Conservation (phyloP, 2,797 vertebrate genomes). For the Hydrolagus colliei region DNA sequence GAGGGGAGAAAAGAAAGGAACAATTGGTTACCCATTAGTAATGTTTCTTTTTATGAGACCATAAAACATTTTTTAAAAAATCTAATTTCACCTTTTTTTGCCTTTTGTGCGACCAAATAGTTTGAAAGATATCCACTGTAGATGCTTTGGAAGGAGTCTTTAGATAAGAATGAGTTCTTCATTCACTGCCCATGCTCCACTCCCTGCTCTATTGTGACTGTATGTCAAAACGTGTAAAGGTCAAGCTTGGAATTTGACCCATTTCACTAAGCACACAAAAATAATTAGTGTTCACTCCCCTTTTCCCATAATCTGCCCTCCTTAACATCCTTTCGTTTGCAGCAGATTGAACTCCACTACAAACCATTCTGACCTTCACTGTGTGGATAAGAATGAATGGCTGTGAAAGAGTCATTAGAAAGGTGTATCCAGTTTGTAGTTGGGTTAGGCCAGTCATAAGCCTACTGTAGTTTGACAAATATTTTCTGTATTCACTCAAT, state of each 20-base stretch:
- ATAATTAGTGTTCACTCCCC: constrained; percentile 12
- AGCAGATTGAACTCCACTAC: constrained; percentile 10
- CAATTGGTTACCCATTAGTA: too few relatives aligned
- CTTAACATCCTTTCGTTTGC: constrained; percentile 2
- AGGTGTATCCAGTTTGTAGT: background rate
- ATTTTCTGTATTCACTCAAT: background rate
- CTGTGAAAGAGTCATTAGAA: background rate
- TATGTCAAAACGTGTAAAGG: constrained; percentile 13
- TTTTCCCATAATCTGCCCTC: constrained; percentile 3
- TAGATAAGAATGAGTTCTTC: constrained; percentile 45
- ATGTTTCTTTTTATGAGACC: background rate
- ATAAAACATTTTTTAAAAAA: background rate
- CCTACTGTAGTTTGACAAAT: background rate
- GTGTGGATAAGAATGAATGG: background rate
- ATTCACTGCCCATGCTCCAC: background rate
- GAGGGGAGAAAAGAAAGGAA: too few relatives aligned
- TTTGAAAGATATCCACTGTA: background rate
- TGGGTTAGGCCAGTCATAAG: background rate
- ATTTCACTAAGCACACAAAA: background rate
- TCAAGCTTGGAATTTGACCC: constrained; percentile 1
- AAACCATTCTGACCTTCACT: background rate
- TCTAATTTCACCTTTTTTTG: background rate
- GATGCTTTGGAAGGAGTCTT: constrained; percentile 37
- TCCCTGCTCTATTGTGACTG: constrained; percentile 14
- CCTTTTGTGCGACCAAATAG: background rate